These are phyloP conservation scores for Caenorhabditis drosophilae DNA, from an alignment of 2,888 invertebrate species.

Conservation along the genomic window DNA sequence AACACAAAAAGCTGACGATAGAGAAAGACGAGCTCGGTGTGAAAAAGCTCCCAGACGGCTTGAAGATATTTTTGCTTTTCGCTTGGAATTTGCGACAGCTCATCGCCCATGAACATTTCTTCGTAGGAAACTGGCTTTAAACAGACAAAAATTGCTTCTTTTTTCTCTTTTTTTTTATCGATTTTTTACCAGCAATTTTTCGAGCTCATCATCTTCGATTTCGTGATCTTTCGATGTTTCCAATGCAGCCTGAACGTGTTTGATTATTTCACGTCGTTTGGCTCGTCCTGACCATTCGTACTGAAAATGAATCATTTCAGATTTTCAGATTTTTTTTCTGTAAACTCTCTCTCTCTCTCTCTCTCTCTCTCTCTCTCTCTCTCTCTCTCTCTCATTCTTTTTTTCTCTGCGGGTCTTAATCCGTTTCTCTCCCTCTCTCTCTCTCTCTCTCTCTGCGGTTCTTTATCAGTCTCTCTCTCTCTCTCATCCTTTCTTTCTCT, in stretches of 20 bases:
- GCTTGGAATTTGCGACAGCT: constrained; percentile 16
- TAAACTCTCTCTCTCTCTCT: too few species aligned
- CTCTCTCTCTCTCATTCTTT: too few species aligned
- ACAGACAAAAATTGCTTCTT: too few species aligned
- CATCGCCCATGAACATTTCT: constrained; percentile 60
- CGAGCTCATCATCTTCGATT: constrained; percentile 64
- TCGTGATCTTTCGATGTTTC: constrained; percentile 61
- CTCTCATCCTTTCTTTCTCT: too few species aligned
- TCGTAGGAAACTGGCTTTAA: constrained; percentile 59
- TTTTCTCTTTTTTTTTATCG: constrained; percentile 5
- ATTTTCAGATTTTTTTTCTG: too few species aligned
- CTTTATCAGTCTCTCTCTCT: too few species aligned
- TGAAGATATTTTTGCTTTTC: constrained; percentile 48
- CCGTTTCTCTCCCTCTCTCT: too few species aligned
- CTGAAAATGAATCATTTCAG: too few species aligned
- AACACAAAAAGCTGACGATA: constrained; percentile 76
- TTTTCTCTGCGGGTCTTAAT: too few species aligned
- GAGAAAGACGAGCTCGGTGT: constrained; percentile 75
- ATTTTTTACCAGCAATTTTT: constrained; percentile 57
- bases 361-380: too few species aligned
- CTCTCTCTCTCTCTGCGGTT: too few species aligned
- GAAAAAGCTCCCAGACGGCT: constrained; percentile 75
- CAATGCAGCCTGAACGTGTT: constrained; percentile 67
- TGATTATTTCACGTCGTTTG: constrained; percentile 66
- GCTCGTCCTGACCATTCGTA: constrained; percentile 73